A percentile compares a stretch with the other conserved stretches of the same genome.
phyloP scores from a whole-genome alignment of 2,888 invertebrate species.

The Leucoptera coffeella region DNA sequence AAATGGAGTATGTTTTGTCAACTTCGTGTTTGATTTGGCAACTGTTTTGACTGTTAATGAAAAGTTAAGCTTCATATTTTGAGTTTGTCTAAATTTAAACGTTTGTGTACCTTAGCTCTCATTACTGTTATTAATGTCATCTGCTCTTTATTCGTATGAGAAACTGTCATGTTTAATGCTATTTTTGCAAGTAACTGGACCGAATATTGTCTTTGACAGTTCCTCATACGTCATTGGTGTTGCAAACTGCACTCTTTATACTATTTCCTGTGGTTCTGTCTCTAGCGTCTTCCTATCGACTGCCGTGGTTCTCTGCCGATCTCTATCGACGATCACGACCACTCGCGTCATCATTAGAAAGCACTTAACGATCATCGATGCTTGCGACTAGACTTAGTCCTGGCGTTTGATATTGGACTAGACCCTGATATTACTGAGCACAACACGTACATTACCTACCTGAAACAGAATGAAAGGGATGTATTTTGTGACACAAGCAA shows the following conservation, averaged over 20 bases:
- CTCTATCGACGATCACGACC: constrained; percentile 23
- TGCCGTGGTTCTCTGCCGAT: constrained; percentile 33
- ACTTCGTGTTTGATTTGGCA: constrained; percentile 34
- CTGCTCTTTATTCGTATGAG: constrained; percentile 33
- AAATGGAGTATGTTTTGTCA: constrained; percentile 31
- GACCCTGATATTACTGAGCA: constrained; percentile 36
- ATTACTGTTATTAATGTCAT: constrained; percentile 40
- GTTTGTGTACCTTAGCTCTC: constrained; percentile 46
- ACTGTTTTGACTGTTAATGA: constrained; percentile 22
- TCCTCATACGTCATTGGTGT: constrained; percentile 39
- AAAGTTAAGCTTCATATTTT: constrained; percentile 36
- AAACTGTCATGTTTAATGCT: too few species aligned
- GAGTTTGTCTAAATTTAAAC: constrained; percentile 25
- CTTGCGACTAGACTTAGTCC: constrained; percentile 52
- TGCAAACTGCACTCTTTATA: constrained; percentile 54
- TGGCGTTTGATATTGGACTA: constrained; percentile 52
- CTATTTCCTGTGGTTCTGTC: constrained; percentile 48
- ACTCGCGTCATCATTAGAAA: constrained; percentile 42
- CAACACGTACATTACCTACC: constrained; percentile 43
- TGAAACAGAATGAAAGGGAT: constrained; percentile 47
- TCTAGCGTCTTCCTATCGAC: constrained; percentile 43
- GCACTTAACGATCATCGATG: constrained; percentile 50
- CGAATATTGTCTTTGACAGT: too few species aligned
- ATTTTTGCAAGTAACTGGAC: too few species aligned
- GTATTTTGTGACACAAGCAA: constrained; percentile 53